Base-by-base conservation (phyloP, 2,797 vertebrate genomes). In the Spondyliosoma cantharus region DNA sequence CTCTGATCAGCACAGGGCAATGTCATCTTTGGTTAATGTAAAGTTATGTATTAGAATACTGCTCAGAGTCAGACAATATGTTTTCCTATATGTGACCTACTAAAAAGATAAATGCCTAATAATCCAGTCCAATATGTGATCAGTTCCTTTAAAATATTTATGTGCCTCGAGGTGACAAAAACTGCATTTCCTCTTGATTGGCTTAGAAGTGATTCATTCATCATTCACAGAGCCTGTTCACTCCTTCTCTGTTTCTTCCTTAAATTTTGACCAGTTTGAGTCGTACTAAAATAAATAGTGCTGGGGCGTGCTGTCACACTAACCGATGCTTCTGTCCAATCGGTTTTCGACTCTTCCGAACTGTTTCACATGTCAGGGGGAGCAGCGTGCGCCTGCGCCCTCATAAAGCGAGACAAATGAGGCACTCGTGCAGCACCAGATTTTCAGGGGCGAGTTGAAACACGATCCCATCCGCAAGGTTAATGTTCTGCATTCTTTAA, bases 401-500 rank as follows among this genome's bases (percentile, higher is more conserved):
- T 68, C 66, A 48, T 60, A 53, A 13, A 50, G 49, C 32, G 22
- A 62, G 58, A 64, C 71, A 50, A 57, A 52, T 29, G 49, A 27
- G 58, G 61, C 67, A 50, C 45, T 53, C 49, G 59, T 37, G 17
- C 19, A 74, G 53, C 25, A 42, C 14, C 64, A 22, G 24, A 37
- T 53, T 61, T 71, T 54, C 48, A 56, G 4, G 53, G 50, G 74
- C 86, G 79, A 50, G 90, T 83, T 67, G 60, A 68, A 83, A 87
- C 91, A 89, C 42, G 76, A 84, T 12, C 43, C 53, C n/a, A 69
- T 61, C 49, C 63, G 70, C 75, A 37, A 62, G 68, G 43, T 60
- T 46, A 45, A 32, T 24, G 43, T 60, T 14, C 66, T 63, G 60
- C 76, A 85, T 85, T 86, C 84, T 86, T 78, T 14, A 63, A 54